Evolutionary conservation across 2,888 invertebrate genomes (phyloP), one percentile per base, ranked within the genome.

Genomic region (Synergus gifuensis): DNA sequence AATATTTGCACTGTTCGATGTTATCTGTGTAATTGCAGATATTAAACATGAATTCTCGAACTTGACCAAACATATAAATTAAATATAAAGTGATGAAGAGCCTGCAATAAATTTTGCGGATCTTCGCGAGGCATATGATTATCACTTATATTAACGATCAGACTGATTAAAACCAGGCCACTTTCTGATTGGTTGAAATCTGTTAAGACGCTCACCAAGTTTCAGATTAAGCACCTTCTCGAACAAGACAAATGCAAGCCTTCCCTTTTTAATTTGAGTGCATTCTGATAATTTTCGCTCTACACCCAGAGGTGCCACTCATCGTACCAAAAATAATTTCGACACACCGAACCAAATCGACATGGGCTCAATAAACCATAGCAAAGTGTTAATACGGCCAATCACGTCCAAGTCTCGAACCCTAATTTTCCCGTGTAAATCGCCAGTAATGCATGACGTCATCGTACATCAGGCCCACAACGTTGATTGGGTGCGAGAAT

Each of bases 401-500:
- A 84, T 77, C 83, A 67, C 60, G 77, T 76, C 78, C 73, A 76
- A 83, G 83, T 69, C 78, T 83, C 73, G 85, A 83, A 80, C 82
- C 82, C 88, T 87, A 89, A 89, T 90, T 89, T 90, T 86, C 86
- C 83, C 85, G 86, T 86, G 89, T 90, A 89, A 90, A 90, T 90
- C 88, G 86, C 80, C 82, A 85, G 86, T 90, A 90, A 90, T 88
- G 82, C 87, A 85, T 89, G 89, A 88, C 89, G 89, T 90, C 90
- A 89, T 89, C 89, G 87, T 89, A 88, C 87, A 88, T 89, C 89
- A 88, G 85, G 76, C 78, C 78, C 80, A 42, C 80, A 78, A 83
- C 82, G 88, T 84, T 88, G 90, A 90, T 90, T 89, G 90, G 90
- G 90, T 90, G 90, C 88, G 89, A 90, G 89, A 90, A 90, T 90